Percentiles rank a stretch among this genome's conserved stretches.
Evolutionary conservation across 2,113 vertebrate species (phyloP).

Genomic region (Sapayoa aenigma): DNA sequence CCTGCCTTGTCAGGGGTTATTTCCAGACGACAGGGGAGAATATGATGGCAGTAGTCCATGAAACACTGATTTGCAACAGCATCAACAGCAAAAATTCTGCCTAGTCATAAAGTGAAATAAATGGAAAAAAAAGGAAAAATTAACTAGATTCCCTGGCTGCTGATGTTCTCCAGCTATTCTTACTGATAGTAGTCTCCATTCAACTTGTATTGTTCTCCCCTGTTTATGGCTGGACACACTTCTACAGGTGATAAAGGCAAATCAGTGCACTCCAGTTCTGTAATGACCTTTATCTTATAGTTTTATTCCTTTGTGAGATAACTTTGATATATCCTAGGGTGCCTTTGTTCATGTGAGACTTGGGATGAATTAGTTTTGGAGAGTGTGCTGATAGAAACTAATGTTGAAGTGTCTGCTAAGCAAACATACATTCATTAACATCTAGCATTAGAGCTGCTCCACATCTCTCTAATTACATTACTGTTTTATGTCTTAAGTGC

Average conservation of each 20-base stretch:
- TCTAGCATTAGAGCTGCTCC: neutral
- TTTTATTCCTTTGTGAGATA: neutral
- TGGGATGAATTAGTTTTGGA: neutral
- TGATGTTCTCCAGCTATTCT: neutral
- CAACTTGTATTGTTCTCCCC: neutral
- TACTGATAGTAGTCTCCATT: neutral
- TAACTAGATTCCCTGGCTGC: neutral
- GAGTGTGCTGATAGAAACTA: neutral
- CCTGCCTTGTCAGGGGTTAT: neutral
- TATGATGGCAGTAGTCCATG: neutral
- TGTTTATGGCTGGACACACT: neutral
- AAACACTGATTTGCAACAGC: neutral
- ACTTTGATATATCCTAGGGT: neutral
- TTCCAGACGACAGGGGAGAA: neutral
- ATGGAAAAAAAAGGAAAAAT: neutral
- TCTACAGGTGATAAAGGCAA: neutral
- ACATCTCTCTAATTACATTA: slow-evolving; percentile 4
- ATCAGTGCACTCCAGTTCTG: neutral
- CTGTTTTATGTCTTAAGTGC: slow-evolving; percentile 22
- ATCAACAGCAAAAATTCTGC: neutral
- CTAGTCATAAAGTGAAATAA: neutral
- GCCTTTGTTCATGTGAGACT: neutral
- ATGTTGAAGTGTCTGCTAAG: slow-evolving; percentile 29
- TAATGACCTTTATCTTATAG: neutral
- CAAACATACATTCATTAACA: neutral